A percentile compares a stretch with the other conserved stretches of the same genome.
These are phyloP conservation scores for Macaria liturata DNA, from an alignment of 2,888 invertebrate species.

Conservation along the genomic window DNA sequence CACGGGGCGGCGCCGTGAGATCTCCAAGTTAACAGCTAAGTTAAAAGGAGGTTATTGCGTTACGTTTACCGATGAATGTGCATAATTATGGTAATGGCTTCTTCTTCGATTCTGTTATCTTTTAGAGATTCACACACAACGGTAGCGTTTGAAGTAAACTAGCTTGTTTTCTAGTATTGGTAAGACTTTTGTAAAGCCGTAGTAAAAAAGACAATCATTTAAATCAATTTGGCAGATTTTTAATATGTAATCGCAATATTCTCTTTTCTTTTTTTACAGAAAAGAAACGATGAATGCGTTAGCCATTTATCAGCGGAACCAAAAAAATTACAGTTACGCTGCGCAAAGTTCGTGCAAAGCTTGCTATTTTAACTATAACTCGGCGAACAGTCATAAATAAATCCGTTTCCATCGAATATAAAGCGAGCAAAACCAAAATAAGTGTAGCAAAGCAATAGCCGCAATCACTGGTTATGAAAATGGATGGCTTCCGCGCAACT, in stretches of 20 bases:
- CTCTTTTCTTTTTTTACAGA: too few species aligned
- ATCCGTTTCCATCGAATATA: not conserved
- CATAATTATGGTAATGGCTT: conserved; percentile 23
- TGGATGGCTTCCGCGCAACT: conserved; percentile 48
- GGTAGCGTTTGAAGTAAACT: not conserved
- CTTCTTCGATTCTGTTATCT: conserved; percentile 17
- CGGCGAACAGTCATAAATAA: not conserved
- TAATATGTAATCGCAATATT: too few species aligned
- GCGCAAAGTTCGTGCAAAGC: too few species aligned
- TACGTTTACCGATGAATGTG: conserved; percentile 25
- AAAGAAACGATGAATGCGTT: too few species aligned
- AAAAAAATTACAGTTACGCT: too few species aligned
- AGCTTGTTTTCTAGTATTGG: too few species aligned
- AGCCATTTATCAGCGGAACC: too few species aligned
- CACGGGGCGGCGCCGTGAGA: conserved; percentile 11
- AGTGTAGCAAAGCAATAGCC: conserved; percentile 31
- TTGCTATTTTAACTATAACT: too few species aligned
- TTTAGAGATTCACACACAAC: conserved; percentile 11
- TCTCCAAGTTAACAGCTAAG: conserved; percentile 17
- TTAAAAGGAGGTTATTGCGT: conserved; percentile 23
- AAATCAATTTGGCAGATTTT: too few species aligned
- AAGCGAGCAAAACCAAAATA: not conserved
- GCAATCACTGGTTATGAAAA: conserved; percentile 49
- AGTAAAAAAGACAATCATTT: too few species aligned
- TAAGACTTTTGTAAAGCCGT: too few species aligned